Evolutionary conservation across 2,888 invertebrate genomes (phyloP), one percentile per base, ranked within the genome.

Genomic region (Palloptera scutellata): DNA sequence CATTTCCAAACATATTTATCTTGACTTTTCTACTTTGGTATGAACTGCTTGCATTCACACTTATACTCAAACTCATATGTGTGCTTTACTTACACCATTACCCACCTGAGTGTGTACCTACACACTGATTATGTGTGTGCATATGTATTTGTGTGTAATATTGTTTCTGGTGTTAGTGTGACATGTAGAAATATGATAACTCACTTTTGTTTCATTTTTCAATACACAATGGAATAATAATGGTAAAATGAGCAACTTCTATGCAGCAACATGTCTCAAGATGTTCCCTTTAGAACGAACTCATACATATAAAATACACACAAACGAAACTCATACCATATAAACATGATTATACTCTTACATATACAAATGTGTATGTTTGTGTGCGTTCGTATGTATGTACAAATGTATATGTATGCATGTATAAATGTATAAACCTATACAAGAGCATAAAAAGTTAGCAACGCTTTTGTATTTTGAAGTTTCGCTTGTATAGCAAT

Each of bases 181-280:
- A 53, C 53, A 40, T 12, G 57, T 40, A 51, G 45, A 72, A 73
- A 76, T 77, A 79, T 77, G 77, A 82, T 82, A 81, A 81, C 79
- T 81, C 81, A 82, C 79, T 81, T 81, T 81, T 82, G 81, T 79
- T 80, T 81, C 80, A 78, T 79, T 78, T 78, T 30, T 81, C 79
- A 76, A 81, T 81, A 77, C 81, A 74, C 82, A 73, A 71, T 55
- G 79, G 81, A 81, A 82, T 81, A 81, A 81, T 81, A 81, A 81
- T 81, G 81, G 80, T 79, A 82, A 81, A 81, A 81, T 81, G 82
- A 82, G 81, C 82, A 82, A 81, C 82, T 81, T 70, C 72, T 67
- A 71, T 71, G 70, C 69, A 65, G 70, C 71, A 63, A 30, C 58
- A 77, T 78, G 77, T 79, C 79, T 77, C 80, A 79, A 79, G 80